Evolutionary conservation across 1,140 invertebrate genomes (phyloP).

Genomic region (Pomacea maculata): DNA sequence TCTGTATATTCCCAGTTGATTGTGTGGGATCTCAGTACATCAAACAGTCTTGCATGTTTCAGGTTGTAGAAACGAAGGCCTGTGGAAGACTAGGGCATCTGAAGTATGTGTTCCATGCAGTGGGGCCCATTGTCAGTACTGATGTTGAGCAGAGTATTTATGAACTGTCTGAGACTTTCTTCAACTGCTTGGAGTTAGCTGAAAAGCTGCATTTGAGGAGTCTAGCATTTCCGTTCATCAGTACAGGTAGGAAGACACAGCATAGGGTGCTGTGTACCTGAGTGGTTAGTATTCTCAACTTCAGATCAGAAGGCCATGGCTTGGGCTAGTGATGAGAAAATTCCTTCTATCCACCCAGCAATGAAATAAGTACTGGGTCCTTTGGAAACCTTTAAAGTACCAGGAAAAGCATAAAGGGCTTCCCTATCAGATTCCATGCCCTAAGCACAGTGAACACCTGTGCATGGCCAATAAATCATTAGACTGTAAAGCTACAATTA

Average conservation of each 20-base stretch:
- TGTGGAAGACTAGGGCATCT: slow-evolving; percentile 34
- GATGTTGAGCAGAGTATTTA: slow-evolving; percentile 27
- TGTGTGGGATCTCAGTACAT: background rate
- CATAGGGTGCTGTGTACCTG: too few species aligned
- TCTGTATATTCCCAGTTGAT: background rate
- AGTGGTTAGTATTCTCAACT: too few species aligned
- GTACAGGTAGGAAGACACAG: slow-evolving; percentile 40
- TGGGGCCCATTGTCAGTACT: slow-evolving; percentile 37
- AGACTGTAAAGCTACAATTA: too few species aligned
- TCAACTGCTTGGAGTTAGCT: slow-evolving; percentile 46
- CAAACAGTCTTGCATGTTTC: background rate
- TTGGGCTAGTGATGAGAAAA: too few species aligned
- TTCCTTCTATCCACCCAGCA: too few species aligned
- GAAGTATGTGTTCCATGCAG: slow-evolving; percentile 41
- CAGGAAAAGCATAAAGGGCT: too few species aligned
- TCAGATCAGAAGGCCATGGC: too few species aligned
- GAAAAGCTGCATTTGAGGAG: slow-evolving; percentile 38
- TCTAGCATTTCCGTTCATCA: slow-evolving; percentile 49
- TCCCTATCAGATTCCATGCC: too few species aligned
- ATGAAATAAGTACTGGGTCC: too few species aligned
- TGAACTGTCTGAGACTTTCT: slow-evolving; percentile 40
- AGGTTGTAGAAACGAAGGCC: slow-evolving; percentile 37
- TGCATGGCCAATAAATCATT: too few species aligned
- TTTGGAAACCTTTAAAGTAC: too few species aligned
- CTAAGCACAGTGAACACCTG: too few species aligned